Conservation (phyloP, 2,888 invertebrate species). For the Antheraea assamensis region DNA sequence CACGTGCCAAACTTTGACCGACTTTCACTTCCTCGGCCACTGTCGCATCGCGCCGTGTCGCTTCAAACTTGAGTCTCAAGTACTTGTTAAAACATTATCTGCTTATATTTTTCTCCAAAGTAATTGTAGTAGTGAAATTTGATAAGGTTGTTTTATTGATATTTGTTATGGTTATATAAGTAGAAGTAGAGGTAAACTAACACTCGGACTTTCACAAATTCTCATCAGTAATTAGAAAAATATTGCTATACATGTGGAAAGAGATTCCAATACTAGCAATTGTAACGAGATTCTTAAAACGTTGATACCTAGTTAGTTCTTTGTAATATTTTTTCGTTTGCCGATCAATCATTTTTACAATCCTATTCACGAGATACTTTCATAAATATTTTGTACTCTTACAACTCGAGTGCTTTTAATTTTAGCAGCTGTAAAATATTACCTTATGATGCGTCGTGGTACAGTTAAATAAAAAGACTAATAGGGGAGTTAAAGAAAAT, state of each 20-base stretch:
- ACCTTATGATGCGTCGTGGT: neutral
- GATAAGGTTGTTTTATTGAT: neutral
- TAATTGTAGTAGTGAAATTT: neutral
- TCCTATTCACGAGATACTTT: neutral
- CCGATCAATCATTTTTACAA: too few relatives aligned
- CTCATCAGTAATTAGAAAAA: neutral
- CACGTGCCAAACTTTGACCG: constrained; percentile 50
- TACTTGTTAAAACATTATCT: constrained; percentile 3
- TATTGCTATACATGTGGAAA: neutral
- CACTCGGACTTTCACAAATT: neutral
- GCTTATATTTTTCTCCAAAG: neutral
- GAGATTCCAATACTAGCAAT: neutral
- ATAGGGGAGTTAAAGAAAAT: neutral
- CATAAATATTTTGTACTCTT: neutral
- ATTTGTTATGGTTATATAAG: neutral
- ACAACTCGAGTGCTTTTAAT: neutral
- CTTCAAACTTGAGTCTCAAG: constrained; percentile 1
- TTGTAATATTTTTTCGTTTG: too few relatives aligned
- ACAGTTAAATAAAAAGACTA: neutral
- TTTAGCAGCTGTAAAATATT: neutral
- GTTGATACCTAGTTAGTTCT: too few relatives aligned
- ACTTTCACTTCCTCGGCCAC: constrained; percentile 62
- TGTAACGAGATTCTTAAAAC: neutral
- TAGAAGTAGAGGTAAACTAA: too few relatives aligned
- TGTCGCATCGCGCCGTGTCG: constrained; percentile 16